Evolutionary conservation across 2,888 invertebrate species (phyloP), one percentile per base, ranked within the genome.

Genomic region (Nebria salina): DNA sequence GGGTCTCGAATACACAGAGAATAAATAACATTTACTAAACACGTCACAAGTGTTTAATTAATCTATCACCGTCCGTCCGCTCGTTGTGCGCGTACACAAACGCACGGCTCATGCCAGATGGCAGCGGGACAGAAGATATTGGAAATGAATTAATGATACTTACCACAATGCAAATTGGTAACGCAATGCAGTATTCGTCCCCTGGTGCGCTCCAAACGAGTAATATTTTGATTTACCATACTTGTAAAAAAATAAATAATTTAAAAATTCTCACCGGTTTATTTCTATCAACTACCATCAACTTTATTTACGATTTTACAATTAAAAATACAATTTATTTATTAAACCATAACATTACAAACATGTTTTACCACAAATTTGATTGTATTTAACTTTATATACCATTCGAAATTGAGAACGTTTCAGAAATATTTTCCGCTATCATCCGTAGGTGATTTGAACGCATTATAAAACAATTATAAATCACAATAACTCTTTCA

Each of bases 1-100:
- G 34, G 34, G 72, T 15, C 43, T 54, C 70, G 70, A 41, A 70
- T 70, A 70, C 43, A 68, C 41, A 43, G 54, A 43, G 15, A 54
- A 76, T 43, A 76, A 68, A 65, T 64, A 13, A 66, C 43, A 74
- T 73, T 78, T 78, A 78, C 73, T 66, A 41, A 65, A 65, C 78
- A 78, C 78, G 78, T 78, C 78, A 78, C 41, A 65, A 78, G 78
- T 78, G 78, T 74, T 78, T 78, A 78, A 78, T 78, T 73, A 78
- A 78, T 74, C 78, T 66, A 78, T 78, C 78, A 78, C n/a, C 34
- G 65, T 4, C 64, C 34, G 9, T 9, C 7, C 43, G 43, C 1
- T 34, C 34, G 34, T 34, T 34, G 34, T 0, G 4, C 34, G 5
- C 2, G 34, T 34, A 34, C 5, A 34, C 34, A 34, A 34, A 34